Evolutionary conservation across 1,140 invertebrate species (phyloP), one percentile per base, ranked within the genome.

Genomic region (Periplaneta americana): DNA sequence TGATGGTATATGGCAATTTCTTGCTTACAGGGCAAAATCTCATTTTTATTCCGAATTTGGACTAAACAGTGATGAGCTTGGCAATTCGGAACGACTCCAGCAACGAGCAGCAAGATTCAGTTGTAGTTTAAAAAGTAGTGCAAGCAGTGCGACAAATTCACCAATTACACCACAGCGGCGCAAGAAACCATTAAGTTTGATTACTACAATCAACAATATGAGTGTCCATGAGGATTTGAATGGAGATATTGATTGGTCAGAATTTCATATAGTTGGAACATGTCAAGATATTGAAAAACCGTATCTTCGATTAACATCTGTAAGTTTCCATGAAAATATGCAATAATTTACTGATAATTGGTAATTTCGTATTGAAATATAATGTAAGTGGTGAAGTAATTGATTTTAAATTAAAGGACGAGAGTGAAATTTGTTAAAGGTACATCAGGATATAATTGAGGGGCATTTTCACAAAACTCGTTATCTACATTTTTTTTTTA

Each of bases 211-310:
- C 84, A 85, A 74, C 33, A 88, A 90, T 81, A 85, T 87, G 78
- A 86, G 83, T 37, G 84, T 87, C 82, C 89, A 87, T 84, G 91
- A 88, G 82, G 84, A 86, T 31, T 88, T 91, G 82, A 90, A 90
- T 84, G 89, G 90, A 76, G 94, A 95, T 84, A 93, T 96, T 89
- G 95, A 96, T 89, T 93, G 95, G 88, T 92, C 93, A 84, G 93
- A 94, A 86, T 92, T 96, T 87, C 95, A 97, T 88, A 96, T 99
- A 87, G 94, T 99, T 81, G 98, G 98, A 35, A 97, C 96, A 2
- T 98, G 96, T 89, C 92, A 91, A 86, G 95, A 98, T 87, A 89
- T 99, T 83, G 98, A 99, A 88, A 99, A 99, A 87, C 95, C 93
- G 74, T 99, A 98, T 88, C 91, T 99, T 75, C 91, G 98, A 85